These are phyloP conservation scores for Aramus guarauna DNA, from an alignment of 2,113 vertebrate species.

Conservation along the genomic window DNA sequence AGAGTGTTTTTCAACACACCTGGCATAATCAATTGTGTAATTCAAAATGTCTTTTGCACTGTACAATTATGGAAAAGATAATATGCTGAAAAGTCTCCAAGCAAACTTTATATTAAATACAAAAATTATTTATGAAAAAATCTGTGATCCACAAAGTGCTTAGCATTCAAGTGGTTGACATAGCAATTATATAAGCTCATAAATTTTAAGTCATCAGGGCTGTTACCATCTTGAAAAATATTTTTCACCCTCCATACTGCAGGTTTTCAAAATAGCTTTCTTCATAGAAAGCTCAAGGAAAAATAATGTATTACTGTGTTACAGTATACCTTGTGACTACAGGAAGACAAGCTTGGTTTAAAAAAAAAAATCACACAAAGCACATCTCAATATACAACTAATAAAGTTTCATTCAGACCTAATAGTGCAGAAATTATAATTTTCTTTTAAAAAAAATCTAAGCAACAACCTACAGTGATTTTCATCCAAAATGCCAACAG, in stretches of 20 bases:
- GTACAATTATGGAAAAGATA: slow-evolving; percentile 82
- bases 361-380: slow-evolving; percentile 84
- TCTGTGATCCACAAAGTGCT: slow-evolving; percentile 83
- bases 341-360: slow-evolving; percentile 91
- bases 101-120: slow-evolving; percentile 82
- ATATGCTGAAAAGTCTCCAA: slow-evolving; percentile 79
- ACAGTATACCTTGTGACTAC: slow-evolving; percentile 85
- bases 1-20: slow-evolving; percentile 57
- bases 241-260: slow-evolving; percentile 65
- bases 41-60: slow-evolving; percentile 79
- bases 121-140: slow-evolving; percentile 84
- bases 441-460: slow-evolving; percentile 75
- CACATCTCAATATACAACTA: slow-evolving; percentile 87
- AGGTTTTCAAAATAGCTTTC: slow-evolving; percentile 78
- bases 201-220: slow-evolving; percentile 67
- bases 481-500: slow-evolving; percentile 83
- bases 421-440: slow-evolving; percentile 85
- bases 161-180: slow-evolving; percentile 78
- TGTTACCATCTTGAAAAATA: slow-evolving; percentile 79
- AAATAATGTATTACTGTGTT: slow-evolving; percentile 82
- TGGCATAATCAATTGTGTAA: slow-evolving; percentile 51
- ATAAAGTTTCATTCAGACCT: slow-evolving; percentile 88
- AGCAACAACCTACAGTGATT: slow-evolving; percentile 83
- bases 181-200: slow-evolving; percentile 71
- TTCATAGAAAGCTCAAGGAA: slow-evolving; percentile 81